phyloP scores from a whole-genome alignment of 1,140 invertebrate genomes.

The Paraescarpia echinospica region DNA sequence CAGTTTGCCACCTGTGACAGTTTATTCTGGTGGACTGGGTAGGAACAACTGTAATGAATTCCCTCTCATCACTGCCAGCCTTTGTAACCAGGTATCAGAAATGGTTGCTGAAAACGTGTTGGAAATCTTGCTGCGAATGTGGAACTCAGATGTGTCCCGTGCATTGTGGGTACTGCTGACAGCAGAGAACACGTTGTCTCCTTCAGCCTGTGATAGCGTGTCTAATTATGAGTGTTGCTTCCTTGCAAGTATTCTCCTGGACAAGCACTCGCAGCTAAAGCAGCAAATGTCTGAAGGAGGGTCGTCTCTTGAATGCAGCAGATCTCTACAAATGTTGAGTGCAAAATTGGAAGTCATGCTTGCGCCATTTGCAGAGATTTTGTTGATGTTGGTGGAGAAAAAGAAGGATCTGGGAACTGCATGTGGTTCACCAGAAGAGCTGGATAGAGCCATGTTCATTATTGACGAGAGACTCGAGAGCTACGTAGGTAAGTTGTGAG shows the following conservation, averaged over 20 bases:
- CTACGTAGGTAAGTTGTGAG: not conserved
- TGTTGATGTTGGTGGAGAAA: not conserved
- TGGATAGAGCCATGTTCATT: not conserved
- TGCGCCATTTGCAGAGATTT: not conserved
- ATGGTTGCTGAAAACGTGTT: not conserved
- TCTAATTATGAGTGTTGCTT: not conserved
- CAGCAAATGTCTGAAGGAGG: not conserved
- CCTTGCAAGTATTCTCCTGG: not conserved
- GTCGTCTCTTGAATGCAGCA: not conserved
- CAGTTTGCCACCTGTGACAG: not conserved
- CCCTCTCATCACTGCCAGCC: not conserved
- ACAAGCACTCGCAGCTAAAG: not conserved
- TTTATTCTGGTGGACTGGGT: not conserved
- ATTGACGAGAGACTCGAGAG: not conserved
- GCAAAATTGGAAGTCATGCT: not conserved
- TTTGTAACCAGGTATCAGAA: not conserved
- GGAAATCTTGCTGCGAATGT: not conserved
- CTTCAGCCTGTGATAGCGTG: not conserved
- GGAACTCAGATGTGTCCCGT: not conserved
- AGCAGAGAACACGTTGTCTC: not conserved
- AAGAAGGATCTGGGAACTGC: not conserved
- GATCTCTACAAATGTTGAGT: not conserved
- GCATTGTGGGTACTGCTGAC: not conserved
- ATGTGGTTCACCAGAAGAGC: not conserved
- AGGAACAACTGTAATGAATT: not conserved